phyloP scores from a whole-genome alignment of 1,140 invertebrate species.

The Aphaenogaster floridana region DNA sequence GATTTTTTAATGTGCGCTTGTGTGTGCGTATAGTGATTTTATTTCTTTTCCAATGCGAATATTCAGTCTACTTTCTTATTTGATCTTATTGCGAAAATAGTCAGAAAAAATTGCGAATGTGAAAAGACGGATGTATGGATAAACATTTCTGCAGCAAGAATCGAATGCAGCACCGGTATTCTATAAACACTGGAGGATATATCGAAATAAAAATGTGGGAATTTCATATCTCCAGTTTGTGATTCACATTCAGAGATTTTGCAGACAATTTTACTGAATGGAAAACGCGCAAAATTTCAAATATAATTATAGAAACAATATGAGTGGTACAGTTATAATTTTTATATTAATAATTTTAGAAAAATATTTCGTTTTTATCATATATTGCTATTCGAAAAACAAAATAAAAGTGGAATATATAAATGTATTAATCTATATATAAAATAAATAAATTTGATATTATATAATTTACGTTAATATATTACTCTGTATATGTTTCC shows the following conservation, averaged over 20 bases:
- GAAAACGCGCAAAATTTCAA: neutral
- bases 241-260: neutral
- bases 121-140: neutral
- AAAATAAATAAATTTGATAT: neutral
- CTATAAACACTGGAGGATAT: neutral
- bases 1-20: neutral
- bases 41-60: constrained; percentile 9
- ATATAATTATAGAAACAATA: constrained; percentile 2
- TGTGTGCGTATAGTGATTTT: neutral
- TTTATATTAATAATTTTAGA: neutral
- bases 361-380: neutral
- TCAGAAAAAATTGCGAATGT: neutral
- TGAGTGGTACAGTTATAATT: neutral
- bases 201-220: constrained; percentile 8
- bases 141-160: constrained; percentile 4
- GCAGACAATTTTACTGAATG: neutral
- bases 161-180: neutral
- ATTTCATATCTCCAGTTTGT: neutral
- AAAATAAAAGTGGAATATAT: neutral
- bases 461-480: neutral
- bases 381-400: neutral
- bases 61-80: neutral
- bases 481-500: no score
- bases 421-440: neutral
- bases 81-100: neutral